Conservation (phyloP, 1,140 invertebrate genomes). For the Schlechtendalia chinensis region DNA sequence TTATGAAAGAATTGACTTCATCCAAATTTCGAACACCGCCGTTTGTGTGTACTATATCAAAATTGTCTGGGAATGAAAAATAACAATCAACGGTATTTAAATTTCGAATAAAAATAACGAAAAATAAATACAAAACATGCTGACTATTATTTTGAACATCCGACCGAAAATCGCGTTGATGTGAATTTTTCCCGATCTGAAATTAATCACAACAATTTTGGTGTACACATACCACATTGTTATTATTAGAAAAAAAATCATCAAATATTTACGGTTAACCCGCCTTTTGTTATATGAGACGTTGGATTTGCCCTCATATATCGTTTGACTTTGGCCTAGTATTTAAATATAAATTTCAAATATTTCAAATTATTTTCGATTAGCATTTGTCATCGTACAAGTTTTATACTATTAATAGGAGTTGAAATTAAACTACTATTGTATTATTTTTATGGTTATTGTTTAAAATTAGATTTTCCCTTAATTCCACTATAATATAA, state of each 20-base stretch:
- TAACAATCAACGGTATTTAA: background rate
- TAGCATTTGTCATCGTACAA: no score
- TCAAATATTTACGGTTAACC: slow-evolving; percentile 12
- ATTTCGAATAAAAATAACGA: background rate
- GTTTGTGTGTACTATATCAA: background rate
- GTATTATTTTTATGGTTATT: no score
- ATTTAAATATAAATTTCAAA: background rate
- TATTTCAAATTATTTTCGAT: background rate
- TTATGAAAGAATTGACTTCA: slow-evolving; percentile 14
- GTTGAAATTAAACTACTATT: no score
- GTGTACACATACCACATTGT: background rate
- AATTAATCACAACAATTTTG: background rate
- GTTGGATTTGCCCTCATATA: slow-evolving; percentile 23
- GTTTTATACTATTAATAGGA: no score
- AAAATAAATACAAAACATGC: background rate
- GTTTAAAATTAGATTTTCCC: no score
- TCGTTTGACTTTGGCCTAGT: slow-evolving; percentile 25
- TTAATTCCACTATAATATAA: no score
- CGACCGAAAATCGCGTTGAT: background rate
- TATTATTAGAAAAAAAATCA: no score
- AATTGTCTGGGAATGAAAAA: background rate
- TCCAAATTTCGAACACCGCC: background rate
- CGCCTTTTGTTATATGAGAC: slow-evolving; percentile 4
- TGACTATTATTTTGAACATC: background rate
- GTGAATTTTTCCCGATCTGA: background rate